Base-by-base conservation (phyloP, 2,113 vertebrate genomes). In the Callionymus lyra region DNA sequence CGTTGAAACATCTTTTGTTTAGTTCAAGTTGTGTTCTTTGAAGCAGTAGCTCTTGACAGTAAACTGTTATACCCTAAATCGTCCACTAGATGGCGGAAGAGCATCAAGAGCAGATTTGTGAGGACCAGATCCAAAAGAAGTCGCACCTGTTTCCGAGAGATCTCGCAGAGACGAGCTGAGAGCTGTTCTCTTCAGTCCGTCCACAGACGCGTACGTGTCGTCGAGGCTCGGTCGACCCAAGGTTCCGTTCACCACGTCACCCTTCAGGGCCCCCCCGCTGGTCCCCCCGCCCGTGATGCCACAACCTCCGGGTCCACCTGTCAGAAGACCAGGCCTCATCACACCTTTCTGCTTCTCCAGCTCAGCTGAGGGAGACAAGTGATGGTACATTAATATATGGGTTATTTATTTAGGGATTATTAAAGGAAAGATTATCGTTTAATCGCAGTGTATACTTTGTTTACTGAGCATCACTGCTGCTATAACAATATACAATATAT, bases 301-400 rank as follows among this genome's bases (percentile, higher is more conserved):
- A 31, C 72, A 60, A 0, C 67, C 59, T 16, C 53, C 58, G 0
- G 61, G 16, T 14, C 76, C 74, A 17, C 80, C 81, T 9, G 77
- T 84, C 42, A 90, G 52, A 45, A 84, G 50, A 1, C 85, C 84
- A 43, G 91, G 87, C 47, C 91, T 86, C 85, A 92, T 89, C 61
- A 89, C 84, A 11, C 91, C 91, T 70, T 93, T 93, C 83, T 94
- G 91, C 70, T 94, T 94, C 74, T 93, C 91, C 3, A 94, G 74
- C 60, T 93, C 91, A 9, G 91, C 91, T 93, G 84, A 16, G 58
- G n/a, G 8, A 1, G 16, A n/a, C n/a, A 38, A 41, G 41, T 10
- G 13, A 60, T 8, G n/a, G n/a, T n/a, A n/a, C n/a, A n/a, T n/a
- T n/a, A n/a, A n/a, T n/a, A n/a, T n/a, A n/a, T n/a, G n/a, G n/a